Base-by-base conservation (phyloP, 2,888 invertebrate genomes). In the Tholera decimalis region DNA sequence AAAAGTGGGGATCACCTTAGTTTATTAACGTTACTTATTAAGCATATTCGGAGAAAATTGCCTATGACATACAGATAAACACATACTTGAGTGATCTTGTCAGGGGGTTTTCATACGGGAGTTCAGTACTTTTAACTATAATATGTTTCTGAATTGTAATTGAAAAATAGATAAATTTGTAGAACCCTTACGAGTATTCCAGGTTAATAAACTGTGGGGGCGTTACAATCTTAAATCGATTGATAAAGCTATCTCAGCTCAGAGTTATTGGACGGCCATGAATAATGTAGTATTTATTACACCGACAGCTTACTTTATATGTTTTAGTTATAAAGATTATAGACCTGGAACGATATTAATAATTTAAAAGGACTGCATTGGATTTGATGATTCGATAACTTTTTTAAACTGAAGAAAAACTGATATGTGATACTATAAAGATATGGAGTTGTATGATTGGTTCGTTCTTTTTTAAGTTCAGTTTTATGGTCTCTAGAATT, bases 221-320 rank as follows among this genome's bases (percentile, higher is more conserved):
- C 61, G 72, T 57, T 37, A 35, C 68, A 73, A 72, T 72, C 74
- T 73, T 73, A 57, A 73, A 73, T 53, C 50, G 51, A 60, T 59
- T 67, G 72, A 72, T 66, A 62, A 47, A 62, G 47, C 33, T 76
- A 62, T 75, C 61, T 51, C 58, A 15, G 43, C 30, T 44, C 30
- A 53, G 43, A 64, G 43, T 71, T 70, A 61, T 70, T 41, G 56
- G 56, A 71, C 58, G 43, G 20, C 37, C 26, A 60, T 74, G 55
- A 76, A 76, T 65, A 77, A 69, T 73, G 59, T 55, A 62, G 46
- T 44, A 51, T 65, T 60, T 58, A 55, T 51, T 44, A 54, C 37
- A 66, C 53, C 28, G 37, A 18, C 13, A 43, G 33, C 37, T 50
- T 26, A 43, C 9, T 61, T 53, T 61, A 53, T 61, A 47, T 53